Evolutionary conservation across 2,888 invertebrate species (phyloP).

Genomic region (Eupithecia pulchellata): DNA sequence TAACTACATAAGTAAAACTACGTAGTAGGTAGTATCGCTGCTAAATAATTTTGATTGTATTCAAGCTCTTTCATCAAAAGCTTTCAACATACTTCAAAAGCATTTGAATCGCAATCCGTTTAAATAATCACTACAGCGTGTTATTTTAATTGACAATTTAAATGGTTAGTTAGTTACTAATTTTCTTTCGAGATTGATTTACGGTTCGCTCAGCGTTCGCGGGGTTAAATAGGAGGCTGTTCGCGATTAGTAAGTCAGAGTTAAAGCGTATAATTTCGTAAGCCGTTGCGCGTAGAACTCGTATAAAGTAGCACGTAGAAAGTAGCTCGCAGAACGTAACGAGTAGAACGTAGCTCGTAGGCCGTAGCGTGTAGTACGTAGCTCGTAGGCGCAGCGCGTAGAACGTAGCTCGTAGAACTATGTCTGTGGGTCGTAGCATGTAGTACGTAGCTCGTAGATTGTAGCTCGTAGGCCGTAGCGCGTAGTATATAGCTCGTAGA

Average conservation of each 20-base stretch:
- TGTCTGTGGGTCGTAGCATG: too few species aligned
- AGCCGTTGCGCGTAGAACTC: neutral
- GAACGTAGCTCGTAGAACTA: too few species aligned
- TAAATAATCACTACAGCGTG: neutral
- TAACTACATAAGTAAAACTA: too few species aligned
- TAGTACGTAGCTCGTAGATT: neutral
- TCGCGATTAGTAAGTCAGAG: neutral
- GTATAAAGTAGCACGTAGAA: neutral
- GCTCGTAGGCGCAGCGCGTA: neutral
- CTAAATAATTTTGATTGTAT: neutral
- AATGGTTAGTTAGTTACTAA: neutral
- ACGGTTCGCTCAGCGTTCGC: neutral
- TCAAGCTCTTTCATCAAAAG: neutral
- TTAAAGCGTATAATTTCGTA: neutral
- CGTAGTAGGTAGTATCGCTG: neutral
- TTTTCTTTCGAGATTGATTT: neutral
- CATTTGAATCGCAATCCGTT: neutral
- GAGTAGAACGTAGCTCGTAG: neutral
- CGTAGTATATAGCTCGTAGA: neutral
- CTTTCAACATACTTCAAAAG: slow-evolving; percentile 3
- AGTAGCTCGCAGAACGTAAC: neutral
- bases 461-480: neutral
- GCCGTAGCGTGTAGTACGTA: too few species aligned
- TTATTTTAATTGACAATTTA: slow-evolving; percentile 2
- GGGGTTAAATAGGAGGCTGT: neutral